Base-by-base conservation (phyloP, 2,888 invertebrate genomes). In the Temnothorax rugatulus region DNA sequence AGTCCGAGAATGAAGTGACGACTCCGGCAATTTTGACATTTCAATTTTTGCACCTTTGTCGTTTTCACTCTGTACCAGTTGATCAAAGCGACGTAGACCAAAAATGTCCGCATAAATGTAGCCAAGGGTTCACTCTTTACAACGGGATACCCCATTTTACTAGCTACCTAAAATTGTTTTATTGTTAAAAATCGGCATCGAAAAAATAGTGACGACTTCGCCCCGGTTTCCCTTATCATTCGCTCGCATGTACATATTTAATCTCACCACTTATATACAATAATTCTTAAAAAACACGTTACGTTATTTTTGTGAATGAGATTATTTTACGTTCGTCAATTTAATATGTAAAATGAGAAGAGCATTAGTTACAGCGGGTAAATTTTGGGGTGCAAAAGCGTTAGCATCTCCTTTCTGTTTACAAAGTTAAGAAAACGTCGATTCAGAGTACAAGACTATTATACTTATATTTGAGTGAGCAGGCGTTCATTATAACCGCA, bases 401-500 rank as follows among this genome's bases (percentile, higher is more conserved):
- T 69, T 34, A 59, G 5, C 7, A 47, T 73, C 11, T 18, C 18
- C 15, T 25, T 38, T 63, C n/a, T 47, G 34, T 44, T 47, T 21
- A 63, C n/a, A 13, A 34, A 44, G 15, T n/a, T 44, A 69, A 9
- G 41, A 11, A 44, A 44, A n/a, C 13, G n/a, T 13, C 68, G 11
- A 54, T 2, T 52, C 18, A 34, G 41, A 34, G 41, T 38, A 9
- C 21, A 44, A 44, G 25, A 50, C 13, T 64, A 18, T 50, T n/a
- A 34, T 38, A 64, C 15, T 52, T 77, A 57, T 59, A 79, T 71
- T 47, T n/a, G 13, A 18, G 57, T 4, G n/a, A 38, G 13, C 52
- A 50, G n/a, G 44, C 41, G 29, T 79, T 79, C 18, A 34, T 79
- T 71, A 79, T 25, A 71, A 63, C 47, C 25, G 25, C 21, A 86